Base-by-base conservation (phyloP, 2,797 vertebrate genomes). In the Amblyopsis hoosieri region DNA sequence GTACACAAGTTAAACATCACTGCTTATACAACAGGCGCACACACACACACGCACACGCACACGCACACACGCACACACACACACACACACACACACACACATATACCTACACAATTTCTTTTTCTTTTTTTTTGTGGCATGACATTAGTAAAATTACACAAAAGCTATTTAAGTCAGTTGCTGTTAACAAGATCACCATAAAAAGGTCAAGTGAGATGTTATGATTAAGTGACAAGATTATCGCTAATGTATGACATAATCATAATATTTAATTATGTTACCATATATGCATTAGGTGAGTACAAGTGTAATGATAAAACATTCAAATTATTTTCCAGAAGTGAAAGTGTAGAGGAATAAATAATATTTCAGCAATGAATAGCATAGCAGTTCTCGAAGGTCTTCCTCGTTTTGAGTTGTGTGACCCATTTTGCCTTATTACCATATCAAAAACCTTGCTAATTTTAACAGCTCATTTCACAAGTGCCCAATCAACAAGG, bases 381-480 rank as follows among this genome's bases (percentile, higher is more conserved):
- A 76, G 73, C 51, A 17, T 17, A 47, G 54, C 69, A 63, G 79
- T 67, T 75, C 86, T 85, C 81, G 65, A 66, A 86, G 84, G 83
- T 79, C 74, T 66, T 59, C 76, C 78, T 60, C 80, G 80, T 72
- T 57, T 72, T 68, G 42, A 54, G 15, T 64, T 12, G 42, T 49
- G 19, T 84, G 79, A 85, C 85, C 81, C 79, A 73, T 64, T 83
- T 84, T 71, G 76, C 71, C 75, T 81, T 78, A 81, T 78, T 78
- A 82, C 71, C 77, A 59, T 72, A 80, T 66, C 67, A 83, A 64
- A 79, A 78, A 84, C 57, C 69, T 70, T 77, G 88, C 72, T 87
- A 87, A 85, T 89, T 87, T 83, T 85, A 82, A 90, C 85, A 86
- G 82, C 82, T 87, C 79, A 47, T 58, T 89, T 87, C 60, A 64